Base-by-base conservation (phyloP, 2,888 invertebrate genomes). In the Dynastes tityus region DNA sequence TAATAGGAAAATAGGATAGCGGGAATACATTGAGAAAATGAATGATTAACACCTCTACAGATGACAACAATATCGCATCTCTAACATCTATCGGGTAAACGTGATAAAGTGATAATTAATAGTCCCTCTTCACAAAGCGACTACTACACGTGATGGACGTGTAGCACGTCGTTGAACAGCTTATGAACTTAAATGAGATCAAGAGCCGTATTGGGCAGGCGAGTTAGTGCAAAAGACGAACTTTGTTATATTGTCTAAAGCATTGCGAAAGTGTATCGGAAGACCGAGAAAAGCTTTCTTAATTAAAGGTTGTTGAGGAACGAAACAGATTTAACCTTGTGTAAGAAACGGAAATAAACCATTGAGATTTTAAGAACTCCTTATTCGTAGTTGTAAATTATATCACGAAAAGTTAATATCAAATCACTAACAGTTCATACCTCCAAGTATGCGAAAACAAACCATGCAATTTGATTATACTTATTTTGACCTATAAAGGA, bases 151-250 rank as follows among this genome's bases (percentile, higher is more conserved):
- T 63, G 63, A 63, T 63, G 63, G 63, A 63, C 63, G 32, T 63
- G 63, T 29, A 63, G 63, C n/a, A 63, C 63, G 37, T 63, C 29
- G 32, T 63, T 32, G 63, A 63, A 32, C 63, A 63, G 63, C 32
- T 63, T 27, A 63, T 63, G 63, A 63, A 32, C 63, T 63, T 63
- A 63, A 63, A 63, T 63, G 63, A 63, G 63, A 63, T 63, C 29
- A 63, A 61, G n/a, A 32, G 29, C 29, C 32, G 32, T 4, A 32
- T 32, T 13, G 27, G 29, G 32, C 29, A 63, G 11, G 29, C 13
- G 32, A 63, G n/a, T 27, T 63, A 5, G 11, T 1, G 63, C 5
- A 63, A 27, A 9, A 13, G 32, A 13, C 13, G 13, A 63, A 32
- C 32, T 63, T 22, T 22, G 22, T 22, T 63, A 63, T 32, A 32